Base-by-base conservation (phyloP, 2,113 vertebrate genomes). In the Hymenochirus boettgeri region DNA sequence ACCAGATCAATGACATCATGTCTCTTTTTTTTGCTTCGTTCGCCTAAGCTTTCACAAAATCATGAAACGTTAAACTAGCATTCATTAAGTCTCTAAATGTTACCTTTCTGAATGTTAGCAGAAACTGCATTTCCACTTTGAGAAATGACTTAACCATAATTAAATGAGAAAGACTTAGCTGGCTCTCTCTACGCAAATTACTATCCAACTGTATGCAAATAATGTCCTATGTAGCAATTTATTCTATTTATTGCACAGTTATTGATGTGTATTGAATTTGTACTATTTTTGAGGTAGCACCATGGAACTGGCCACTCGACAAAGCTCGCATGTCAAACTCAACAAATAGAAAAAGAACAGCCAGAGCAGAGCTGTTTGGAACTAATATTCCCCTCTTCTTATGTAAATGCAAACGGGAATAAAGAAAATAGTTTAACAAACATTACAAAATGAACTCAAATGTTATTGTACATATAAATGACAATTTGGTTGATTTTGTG, bases 241-340 rank as follows among this genome's bases (percentile, higher is more conserved):
- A 72, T 73, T 79, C 75, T 82, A 79, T 86, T 86, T 80, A 79
- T 84, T 79, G 70, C 82, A 52, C 72, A 71, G 12, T 73, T 83
- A 84, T 79, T 85, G 78, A 79, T 83, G 77, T 71, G 55, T 80
- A 73, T 75, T 83, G 77, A 77, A 72, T 79, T 77, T 15, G 45
- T 75, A 74, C 75, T 87, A 82, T 86, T 86, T 85, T 79, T 69
- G 75, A 83, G 70, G 29, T 58, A 82, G 69, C 82, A 71, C 77
- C 76, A 82, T 83, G 79, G 82, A 72, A 87, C 82, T 79, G 45
- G 56, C 72, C 65, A 80, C 51, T 74, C 80, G 72, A 82, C 58
- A 80, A 83, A 80, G 60, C 70, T 71, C 75, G 73, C 64, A 69
- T 84, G 79, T 80, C 82, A 83, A 85, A 73, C 67, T 75, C 69